A percentile compares a stretch with the other conserved stretches of the same genome.
Evolutionary conservation across 2,113 vertebrate species (phyloP).

Genomic region (Hyla sarda): DNA sequence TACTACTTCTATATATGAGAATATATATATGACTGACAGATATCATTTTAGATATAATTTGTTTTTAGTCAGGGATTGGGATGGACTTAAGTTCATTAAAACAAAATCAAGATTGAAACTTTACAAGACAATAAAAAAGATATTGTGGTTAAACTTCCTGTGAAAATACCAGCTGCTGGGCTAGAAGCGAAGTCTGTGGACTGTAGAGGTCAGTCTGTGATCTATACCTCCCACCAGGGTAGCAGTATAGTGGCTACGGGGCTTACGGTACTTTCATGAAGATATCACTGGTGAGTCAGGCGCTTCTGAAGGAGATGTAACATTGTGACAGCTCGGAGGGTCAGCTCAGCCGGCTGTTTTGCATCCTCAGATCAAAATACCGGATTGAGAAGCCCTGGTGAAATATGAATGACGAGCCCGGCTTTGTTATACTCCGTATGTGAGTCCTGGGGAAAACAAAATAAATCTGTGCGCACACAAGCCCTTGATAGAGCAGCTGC

Average conservation of each 20-base stretch:
- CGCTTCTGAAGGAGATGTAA: neutral
- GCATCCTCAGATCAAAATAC: neutral
- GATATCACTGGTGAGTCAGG: neutral
- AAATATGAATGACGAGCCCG: neutral
- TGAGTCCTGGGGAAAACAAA: neutral
- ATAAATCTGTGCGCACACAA: neutral
- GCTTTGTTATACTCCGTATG: neutral
- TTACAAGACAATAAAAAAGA: neutral
- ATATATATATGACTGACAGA: too few species aligned
- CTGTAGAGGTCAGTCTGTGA: neutral
- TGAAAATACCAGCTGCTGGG: neutral
- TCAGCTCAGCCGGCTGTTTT: neutral
- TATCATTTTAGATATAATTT: neutral
- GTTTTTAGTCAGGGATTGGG: neutral
- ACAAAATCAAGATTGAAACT: neutral
- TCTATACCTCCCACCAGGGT: neutral
- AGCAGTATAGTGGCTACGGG: neutral
- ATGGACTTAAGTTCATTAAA: neutral
- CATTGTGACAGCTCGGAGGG: neutral
- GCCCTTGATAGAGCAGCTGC: neutral
- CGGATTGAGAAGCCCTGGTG: neutral
- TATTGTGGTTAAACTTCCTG: neutral
- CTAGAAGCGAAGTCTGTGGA: neutral
- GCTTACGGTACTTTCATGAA: neutral
- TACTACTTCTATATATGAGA: too few species aligned